Conservation (phyloP, 53 echinoderm and acorn worm species). For the Echinarachnius parma region DNA sequence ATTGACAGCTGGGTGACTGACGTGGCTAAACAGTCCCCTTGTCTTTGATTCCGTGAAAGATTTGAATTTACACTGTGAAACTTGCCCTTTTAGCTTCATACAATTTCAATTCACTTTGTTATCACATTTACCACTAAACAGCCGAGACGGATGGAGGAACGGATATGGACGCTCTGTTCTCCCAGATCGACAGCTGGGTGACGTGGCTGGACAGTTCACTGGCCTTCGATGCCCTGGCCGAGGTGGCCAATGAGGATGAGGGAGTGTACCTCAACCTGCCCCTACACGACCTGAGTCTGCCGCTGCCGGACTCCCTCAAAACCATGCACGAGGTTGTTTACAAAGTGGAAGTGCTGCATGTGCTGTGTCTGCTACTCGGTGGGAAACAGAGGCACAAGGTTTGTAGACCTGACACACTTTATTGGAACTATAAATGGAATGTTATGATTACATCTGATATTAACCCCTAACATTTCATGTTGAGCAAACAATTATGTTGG, state of each 20-base stretch:
- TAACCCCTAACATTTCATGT: too few species aligned
- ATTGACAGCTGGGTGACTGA: too few species aligned
- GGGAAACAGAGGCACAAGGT: conserved; percentile 99
- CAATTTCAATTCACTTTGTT: too few species aligned
- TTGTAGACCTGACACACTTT: neutral
- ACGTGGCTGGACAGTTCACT: conserved; percentile 98
- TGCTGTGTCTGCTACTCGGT: conserved; percentile 86
- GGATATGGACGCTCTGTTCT: conserved; percentile 55
- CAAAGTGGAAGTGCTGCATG: conserved; percentile 96
- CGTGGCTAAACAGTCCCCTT: too few species aligned
- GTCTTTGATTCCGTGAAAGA: too few species aligned
- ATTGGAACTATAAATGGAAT: too few species aligned
- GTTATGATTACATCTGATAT: too few species aligned
- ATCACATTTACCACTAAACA: too few species aligned
- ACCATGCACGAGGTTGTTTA: conserved; percentile 98
- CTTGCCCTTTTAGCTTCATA: too few species aligned
- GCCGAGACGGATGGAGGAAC: conserved; percentile 30
- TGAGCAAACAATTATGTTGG: too few species aligned
- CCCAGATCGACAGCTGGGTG: conserved; percentile 96
- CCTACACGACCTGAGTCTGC: conserved; percentile 63
- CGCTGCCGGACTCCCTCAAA: conserved; percentile 81
- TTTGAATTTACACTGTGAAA: too few species aligned
- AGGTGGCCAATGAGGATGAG: conserved; percentile 81
- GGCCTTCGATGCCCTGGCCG: conserved; percentile 95
- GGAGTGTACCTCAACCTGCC: conserved; percentile 84